These are phyloP conservation scores for Poecilia picta DNA, from an alignment of 2,797 vertebrate species.

Conservation along the genomic window DNA sequence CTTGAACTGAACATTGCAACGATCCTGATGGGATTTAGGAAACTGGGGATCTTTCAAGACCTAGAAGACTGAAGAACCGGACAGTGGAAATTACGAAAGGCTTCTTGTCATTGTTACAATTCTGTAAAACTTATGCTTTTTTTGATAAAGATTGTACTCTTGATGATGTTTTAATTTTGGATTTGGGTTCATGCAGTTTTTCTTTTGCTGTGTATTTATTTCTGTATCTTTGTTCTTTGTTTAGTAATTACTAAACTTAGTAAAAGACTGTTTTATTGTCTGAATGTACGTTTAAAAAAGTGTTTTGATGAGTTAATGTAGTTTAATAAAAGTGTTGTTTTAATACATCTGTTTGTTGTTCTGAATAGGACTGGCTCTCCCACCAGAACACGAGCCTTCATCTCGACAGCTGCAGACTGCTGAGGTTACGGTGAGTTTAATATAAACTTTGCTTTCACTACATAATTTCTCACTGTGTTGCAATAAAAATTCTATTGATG, in stretches of 20 bases:
- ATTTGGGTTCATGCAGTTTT: background rate
- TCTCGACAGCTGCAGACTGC: conserved; percentile 86
- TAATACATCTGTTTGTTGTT: conserved; percentile 39
- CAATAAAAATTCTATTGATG: background rate
- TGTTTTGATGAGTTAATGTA: background rate
- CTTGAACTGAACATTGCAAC: background rate
- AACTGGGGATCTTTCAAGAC: background rate
- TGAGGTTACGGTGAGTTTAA: conserved; percentile 85
- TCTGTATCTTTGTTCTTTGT: background rate
- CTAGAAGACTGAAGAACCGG: conserved; percentile 9
- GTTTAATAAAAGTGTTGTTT: background rate
- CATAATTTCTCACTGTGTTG: background rate
- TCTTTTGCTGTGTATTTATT: background rate
- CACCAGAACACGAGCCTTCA: conserved; percentile 91
- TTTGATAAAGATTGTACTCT: background rate
- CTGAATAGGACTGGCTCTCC: conserved; percentile 86
- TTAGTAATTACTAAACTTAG: background rate
- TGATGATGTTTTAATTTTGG: background rate
- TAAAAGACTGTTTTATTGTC: background rate
- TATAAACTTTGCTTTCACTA: background rate
- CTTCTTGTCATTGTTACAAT: background rate
- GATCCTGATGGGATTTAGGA: background rate
- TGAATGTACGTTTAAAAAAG: background rate
- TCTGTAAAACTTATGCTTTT: conserved; percentile 1
- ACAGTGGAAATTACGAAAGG: background rate